Evolutionary conservation across 2,888 invertebrate species (phyloP), one percentile per base, ranked within the genome.

Genomic region (Podotricha telesiphe): DNA sequence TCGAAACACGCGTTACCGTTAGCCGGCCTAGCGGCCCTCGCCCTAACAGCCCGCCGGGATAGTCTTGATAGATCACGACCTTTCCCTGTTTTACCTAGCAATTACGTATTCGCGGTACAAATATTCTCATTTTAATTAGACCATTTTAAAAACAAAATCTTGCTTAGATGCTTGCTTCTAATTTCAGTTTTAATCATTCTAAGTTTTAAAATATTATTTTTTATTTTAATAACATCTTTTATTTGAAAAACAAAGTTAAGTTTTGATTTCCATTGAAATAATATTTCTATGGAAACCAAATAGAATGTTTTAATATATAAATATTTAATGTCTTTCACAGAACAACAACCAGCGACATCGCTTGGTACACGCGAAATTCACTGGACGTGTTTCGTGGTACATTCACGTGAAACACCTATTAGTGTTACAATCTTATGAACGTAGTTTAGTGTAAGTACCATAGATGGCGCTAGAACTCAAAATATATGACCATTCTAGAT

Each of bases 1-100:
- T 89, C 93, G 93, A 93, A 93, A 93, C 93, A 93, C 85, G 89
- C 83, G 80, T 86, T 89, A 86, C 93, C 92, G 92, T 93, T 91
- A 91, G 80, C 73, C 82, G 89, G 89, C 89, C 88, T 89, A 80
- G 73, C 82, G 89, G 89, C 89, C 88, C 90, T 90, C 86, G 87
- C 86, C 87, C 88, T 86, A 80, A 74, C 78, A 80, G 80, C 81
- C 81, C 79, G 81, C 82, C 73, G 87, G 87, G 89, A 88, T 88
- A 83, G 87, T 86, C 86, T 85, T 84, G 84, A 86, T 88, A 86
- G 85, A 87, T 87, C 87, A 86, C 63, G 72, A 65, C 48, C 56
- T 63, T 64, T 67, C 84, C 71, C 66, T 68, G 53, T 66, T 53
- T 63, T 8, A 47, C 8, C 42, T 62, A 37, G 10, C n/a, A 15